Evolutionary conservation across 1,140 invertebrate species (phyloP).

Genomic region (Bombus polaris): DNA sequence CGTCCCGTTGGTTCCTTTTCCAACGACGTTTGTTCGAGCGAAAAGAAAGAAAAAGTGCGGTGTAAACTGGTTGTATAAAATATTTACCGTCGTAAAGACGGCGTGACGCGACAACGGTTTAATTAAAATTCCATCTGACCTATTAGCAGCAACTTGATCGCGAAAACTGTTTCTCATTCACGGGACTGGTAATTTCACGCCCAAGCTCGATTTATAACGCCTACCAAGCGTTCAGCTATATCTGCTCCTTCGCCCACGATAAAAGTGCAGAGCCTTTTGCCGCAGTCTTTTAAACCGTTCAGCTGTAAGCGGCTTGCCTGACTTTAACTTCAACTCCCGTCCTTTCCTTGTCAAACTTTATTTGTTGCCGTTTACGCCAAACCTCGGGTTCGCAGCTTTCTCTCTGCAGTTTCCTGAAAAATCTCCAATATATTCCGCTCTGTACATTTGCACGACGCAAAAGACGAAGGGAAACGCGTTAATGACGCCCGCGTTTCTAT

Average conservation of each 20-base stretch:
- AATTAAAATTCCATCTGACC: conserved; percentile 32
- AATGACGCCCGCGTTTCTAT: too few species aligned
- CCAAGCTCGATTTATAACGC: conserved; percentile 24
- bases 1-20: background rate
- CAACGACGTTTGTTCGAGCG: background rate
- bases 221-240: background rate
- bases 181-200: background rate
- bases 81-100: background rate
- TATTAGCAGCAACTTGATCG: conserved; percentile 25
- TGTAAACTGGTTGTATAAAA: background rate
- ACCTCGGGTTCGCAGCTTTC: too few species aligned
- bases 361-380: background rate
- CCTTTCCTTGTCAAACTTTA: background rate
- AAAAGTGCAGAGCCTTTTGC: background rate
- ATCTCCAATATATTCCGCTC: background rate
- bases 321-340: background rate
- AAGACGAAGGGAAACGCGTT: too few species aligned
- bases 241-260: too few species aligned
- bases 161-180: conserved; percentile 23
- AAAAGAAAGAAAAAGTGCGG: background rate
- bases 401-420: background rate
- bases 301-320: background rate
- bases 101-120: background rate
- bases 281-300: conserved; percentile 17
- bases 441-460: too few species aligned